phyloP scores from a whole-genome alignment of 1,140 invertebrate genomes.

The Lepidurus couesii region DNA sequence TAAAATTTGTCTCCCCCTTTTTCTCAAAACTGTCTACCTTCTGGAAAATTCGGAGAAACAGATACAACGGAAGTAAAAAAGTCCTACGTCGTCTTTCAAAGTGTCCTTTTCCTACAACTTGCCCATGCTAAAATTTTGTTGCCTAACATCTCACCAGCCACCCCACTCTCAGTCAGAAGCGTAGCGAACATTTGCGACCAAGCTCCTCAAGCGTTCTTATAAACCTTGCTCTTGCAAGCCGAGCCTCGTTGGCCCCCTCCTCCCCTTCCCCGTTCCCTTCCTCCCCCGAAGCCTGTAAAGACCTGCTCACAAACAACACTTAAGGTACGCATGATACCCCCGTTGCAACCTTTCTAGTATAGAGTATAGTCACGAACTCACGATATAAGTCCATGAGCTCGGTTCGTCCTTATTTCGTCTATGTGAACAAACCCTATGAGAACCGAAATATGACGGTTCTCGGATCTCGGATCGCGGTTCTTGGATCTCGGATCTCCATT shows the following conservation, averaged over 20 bases:
- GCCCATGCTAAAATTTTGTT: neutral
- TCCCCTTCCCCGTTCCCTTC: neutral
- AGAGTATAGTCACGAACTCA: neutral
- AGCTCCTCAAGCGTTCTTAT: conserved; percentile 5
- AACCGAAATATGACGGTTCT: neutral
- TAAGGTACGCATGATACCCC: neutral
- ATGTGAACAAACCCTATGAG: neutral
- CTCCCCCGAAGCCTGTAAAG: neutral
- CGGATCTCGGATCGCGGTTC: neutral
- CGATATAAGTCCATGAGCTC: neutral
- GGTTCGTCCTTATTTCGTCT: neutral
- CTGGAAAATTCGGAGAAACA: neutral
- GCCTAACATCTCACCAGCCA: neutral
- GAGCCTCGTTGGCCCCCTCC: neutral
- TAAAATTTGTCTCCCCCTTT: neutral
- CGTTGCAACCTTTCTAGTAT: neutral
- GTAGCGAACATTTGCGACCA: neutral
- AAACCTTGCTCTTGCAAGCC: neutral
- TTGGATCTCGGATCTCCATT: neutral
- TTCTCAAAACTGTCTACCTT: neutral
- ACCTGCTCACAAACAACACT: neutral
- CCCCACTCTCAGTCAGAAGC: neutral
- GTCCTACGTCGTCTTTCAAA: conserved; percentile 5
- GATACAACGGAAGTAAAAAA: neutral
- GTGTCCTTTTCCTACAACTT: neutral